These are phyloP conservation scores for Protomyctophum bolini DNA, from an alignment of 2,113 vertebrate genomes.

Conservation along the genomic window DNA sequence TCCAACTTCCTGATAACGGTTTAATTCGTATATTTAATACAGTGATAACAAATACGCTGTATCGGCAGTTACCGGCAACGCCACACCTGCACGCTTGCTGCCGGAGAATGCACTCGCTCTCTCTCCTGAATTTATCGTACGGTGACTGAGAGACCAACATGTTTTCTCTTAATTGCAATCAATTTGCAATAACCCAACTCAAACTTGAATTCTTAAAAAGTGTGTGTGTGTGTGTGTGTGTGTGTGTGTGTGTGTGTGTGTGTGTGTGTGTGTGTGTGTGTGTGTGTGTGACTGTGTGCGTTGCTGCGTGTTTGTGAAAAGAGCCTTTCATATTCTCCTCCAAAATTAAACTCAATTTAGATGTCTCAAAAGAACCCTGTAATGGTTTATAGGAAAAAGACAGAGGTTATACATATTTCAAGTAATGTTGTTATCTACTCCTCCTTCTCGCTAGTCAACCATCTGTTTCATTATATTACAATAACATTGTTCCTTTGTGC, in stretches of 20 bases:
- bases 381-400: slow-evolving; percentile 77
- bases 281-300: too few relatives aligned
- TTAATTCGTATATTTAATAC: too few relatives aligned
- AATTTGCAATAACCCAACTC: slow-evolving; percentile 44
- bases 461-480: slow-evolving; percentile 68
- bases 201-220: slow-evolving; percentile 66
- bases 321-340: slow-evolving; percentile 74
- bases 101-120: too few relatives aligned
- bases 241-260: too few relatives aligned
- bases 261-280: too few relatives aligned
- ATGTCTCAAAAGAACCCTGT: slow-evolving; percentile 69
- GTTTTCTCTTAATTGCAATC: slow-evolving; percentile 53
- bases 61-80: too few relatives aligned
- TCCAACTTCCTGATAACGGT: too few relatives aligned
- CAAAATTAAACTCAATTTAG: slow-evolving; percentile 78
- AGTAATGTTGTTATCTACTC: slow-evolving; percentile 76
- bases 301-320: slow-evolving; percentile 44
- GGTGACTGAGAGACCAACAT: too few relatives aligned
- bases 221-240: neutral
- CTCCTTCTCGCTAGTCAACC: slow-evolving; percentile 59
- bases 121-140: too few relatives aligned
- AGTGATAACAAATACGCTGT: too few relatives aligned
- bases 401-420: slow-evolving; percentile 81
- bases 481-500: slow-evolving; percentile 43
- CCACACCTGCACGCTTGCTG: too few relatives aligned